Evolutionary conservation across 2,797 vertebrate genomes (phyloP).

Genomic region (Meda fulgida): DNA sequence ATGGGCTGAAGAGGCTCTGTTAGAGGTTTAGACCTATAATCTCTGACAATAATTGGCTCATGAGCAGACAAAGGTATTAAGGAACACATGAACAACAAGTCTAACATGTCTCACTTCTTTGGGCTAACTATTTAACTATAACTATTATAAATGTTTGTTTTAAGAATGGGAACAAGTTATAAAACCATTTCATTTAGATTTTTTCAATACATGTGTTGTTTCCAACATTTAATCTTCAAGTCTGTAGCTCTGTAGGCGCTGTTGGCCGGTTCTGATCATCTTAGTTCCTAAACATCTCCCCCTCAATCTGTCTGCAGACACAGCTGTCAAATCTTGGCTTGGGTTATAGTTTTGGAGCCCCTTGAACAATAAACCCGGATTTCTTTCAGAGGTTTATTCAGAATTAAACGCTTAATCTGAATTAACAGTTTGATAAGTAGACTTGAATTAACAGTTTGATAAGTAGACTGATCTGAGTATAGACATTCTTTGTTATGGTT

Average conservation of each 20-base stretch:
- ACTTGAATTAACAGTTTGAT: constrained; percentile 84
- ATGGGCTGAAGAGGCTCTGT: constrained; percentile 48
- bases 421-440: constrained; percentile 84
- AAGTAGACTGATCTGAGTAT: constrained; percentile 82
- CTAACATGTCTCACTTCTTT: constrained; percentile 10
- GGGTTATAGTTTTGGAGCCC: constrained; percentile 80
- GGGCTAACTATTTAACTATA: background rate
- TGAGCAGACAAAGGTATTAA: constrained; percentile 54
- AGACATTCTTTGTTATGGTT: constrained; percentile 77
- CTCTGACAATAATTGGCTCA: constrained; percentile 50
- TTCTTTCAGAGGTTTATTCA: constrained; percentile 82
- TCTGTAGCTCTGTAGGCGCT: constrained; percentile 53
- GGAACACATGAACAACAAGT: constrained; percentile 15
- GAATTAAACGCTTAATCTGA: constrained; percentile 91
- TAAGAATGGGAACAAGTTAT: background rate
- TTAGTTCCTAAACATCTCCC: constrained; percentile 71
- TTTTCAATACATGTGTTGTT: background rate
- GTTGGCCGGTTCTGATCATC: constrained; percentile 67
- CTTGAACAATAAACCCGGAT: constrained; percentile 84
- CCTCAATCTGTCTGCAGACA: constrained; percentile 82
- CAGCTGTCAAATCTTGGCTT: constrained; percentile 88
- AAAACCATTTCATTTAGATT: background rate
- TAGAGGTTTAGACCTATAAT: constrained; percentile 56
- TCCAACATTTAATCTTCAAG: background rate
- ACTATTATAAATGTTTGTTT: background rate